Percentiles rank a stretch among this genome's conserved stretches.
Conservation (phyloP, 2,113 vertebrate species). For the Albula glossodonta region DNA sequence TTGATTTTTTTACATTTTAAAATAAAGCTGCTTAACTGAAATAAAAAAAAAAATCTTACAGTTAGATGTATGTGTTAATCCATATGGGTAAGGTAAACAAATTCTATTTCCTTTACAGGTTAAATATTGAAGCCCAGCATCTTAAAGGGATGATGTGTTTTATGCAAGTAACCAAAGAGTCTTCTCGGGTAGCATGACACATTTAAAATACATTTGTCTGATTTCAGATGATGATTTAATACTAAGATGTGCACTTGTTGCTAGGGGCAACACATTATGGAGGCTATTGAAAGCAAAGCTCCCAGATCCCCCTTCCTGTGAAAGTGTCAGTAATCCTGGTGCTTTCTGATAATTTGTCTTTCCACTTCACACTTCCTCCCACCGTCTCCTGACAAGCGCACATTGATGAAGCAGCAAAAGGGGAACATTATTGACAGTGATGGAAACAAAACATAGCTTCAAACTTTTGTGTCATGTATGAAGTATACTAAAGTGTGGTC, state of each 20-base stretch:
- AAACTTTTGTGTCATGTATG: background rate
- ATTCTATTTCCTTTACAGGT: background rate
- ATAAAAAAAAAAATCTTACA: background rate
- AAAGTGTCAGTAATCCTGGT: background rate
- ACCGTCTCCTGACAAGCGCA: background rate
- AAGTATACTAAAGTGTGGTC: background rate
- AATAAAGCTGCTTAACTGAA: background rate
- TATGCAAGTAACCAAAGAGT: background rate
- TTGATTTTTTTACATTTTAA: background rate
- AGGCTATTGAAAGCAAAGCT: conserved; percentile 12
- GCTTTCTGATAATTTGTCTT: background rate
- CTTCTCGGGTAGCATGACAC: background rate
- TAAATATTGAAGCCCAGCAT: background rate
- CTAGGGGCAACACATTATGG: conserved; percentile 26
- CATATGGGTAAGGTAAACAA: background rate
- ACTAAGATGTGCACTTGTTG: conserved; percentile 23
- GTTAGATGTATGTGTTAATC: background rate
- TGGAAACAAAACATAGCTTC: background rate
- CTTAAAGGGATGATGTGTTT: conserved; percentile 3
- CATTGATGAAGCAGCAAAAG: background rate
- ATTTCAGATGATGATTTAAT: conserved; percentile 4
- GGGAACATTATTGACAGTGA: background rate
- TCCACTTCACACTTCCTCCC: background rate
- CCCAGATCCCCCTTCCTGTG: background rate
- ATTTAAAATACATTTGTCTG: conserved; percentile 10